Evolutionary conservation across 2,113 vertebrate species (phyloP), one percentile per base, ranked within the genome.

Genomic region (Quiscalus mexicanus): DNA sequence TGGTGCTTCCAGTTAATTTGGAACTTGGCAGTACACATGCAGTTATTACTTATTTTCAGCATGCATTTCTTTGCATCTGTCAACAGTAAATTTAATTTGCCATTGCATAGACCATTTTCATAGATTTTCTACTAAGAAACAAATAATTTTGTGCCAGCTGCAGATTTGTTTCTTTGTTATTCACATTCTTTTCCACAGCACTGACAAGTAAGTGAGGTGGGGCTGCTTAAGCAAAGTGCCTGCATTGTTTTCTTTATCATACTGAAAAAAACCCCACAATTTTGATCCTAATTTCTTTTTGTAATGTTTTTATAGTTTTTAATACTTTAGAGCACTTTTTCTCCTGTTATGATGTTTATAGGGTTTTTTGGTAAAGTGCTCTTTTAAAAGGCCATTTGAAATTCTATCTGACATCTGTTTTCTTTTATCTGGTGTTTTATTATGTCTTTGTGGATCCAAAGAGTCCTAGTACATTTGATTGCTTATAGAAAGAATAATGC

Each of bases 71-170:
- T 89, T 79, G 65, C 53, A 85, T 85, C 74, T 95, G 64, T 93
- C 89, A 93, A 73, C 58, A 79, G 45, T 79, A 95, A 89, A 91
- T 94, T 94, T 93, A 78, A 92, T 96, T 95, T 96, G 18, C 65
- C 13, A 70, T 88, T 95, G 50, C 81, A 37, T 30, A 59, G 42
- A 62, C 42, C 6, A 9, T 75, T 89, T 96, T 90, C 56, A 37
- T 80, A 77, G 79, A 79, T 33, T 33, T 91, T n/a, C 63, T 74
- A 74, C 63, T 84, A 88, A 86, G 44, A 94, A 94, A 88, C 71
- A 96, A 88, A 63, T 94, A 90, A 90, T 85, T 86, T 73, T 90
- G 33, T 94, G 15, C 79, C 59, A 88, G 87, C 68, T 96, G 79
- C 64, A 88, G 35, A 84, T 95, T 80, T 91, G 11, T 79, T 87